These are phyloP conservation scores for Cygnus atratus DNA, from an alignment of 2,113 vertebrate genomes.

Conservation along the genomic window DNA sequence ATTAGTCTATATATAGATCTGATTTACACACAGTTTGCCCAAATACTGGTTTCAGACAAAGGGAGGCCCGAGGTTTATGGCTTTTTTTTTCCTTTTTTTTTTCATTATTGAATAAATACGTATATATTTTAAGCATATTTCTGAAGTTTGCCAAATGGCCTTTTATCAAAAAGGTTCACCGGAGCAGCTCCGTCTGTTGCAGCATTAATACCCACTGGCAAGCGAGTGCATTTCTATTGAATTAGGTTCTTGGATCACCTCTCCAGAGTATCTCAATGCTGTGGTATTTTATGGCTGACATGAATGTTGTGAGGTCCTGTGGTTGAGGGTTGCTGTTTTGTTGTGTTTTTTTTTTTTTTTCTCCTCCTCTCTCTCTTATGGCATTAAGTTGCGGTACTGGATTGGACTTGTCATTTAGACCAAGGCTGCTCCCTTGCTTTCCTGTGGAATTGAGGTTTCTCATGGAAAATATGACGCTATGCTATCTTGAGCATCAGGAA, in stretches of 20 bases:
- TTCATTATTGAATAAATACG: constrained; percentile 20
- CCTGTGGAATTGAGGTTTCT: constrained; percentile 79
- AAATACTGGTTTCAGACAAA: constrained; percentile 24
- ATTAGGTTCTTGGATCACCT: constrained; percentile 63
- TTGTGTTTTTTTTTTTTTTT: neutral
- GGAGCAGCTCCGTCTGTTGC: constrained; percentile 5
- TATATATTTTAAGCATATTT: constrained; percentile 18
- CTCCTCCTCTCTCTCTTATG: neutral
- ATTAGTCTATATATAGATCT: neutral
- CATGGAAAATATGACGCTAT: constrained; percentile 77
- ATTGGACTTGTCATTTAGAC: constrained; percentile 66
- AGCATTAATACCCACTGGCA: constrained; percentile 36
- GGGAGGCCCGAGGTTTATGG: neutral
- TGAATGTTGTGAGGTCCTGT: constrained; percentile 61
- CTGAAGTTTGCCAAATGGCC: constrained; percentile 34
- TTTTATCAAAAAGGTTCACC: constrained; percentile 59
- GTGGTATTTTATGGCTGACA: constrained; percentile 61
- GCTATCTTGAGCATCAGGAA: constrained; percentile 60
- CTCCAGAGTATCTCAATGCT: constrained; percentile 33
- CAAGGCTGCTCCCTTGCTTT: constrained; percentile 65
- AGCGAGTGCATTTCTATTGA: constrained; percentile 62
- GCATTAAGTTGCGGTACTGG: constrained; percentile 63
- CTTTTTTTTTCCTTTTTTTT: neutral
- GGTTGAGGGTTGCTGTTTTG: constrained; percentile 49
- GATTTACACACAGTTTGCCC: constrained; percentile 13